Evolutionary conservation across 1,140 invertebrate genomes (phyloP).

Genomic region (Bombus terrestris): DNA sequence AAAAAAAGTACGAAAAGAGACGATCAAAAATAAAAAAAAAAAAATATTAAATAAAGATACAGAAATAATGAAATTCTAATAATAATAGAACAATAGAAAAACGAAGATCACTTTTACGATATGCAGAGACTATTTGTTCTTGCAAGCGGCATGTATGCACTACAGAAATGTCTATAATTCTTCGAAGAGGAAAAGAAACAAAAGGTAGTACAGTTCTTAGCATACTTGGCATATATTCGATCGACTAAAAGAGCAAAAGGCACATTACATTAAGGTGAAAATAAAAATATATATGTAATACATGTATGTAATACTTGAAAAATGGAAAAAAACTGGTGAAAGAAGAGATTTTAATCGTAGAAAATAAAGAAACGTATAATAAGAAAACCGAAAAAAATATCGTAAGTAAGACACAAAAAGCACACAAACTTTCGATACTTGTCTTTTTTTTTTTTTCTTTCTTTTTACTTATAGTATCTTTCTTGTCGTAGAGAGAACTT

Average conservation of each 20-base stretch:
- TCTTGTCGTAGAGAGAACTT: slow-evolving; percentile 59
- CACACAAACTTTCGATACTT: slow-evolving; percentile 60
- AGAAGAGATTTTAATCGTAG: slow-evolving; percentile 51
- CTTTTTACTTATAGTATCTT: background rate
- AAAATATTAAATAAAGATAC: background rate
- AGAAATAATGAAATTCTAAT: background rate
- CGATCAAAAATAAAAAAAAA: background rate
- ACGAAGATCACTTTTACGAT: slow-evolving; percentile 28
- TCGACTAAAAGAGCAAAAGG: slow-evolving; percentile 68
- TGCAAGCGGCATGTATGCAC: slow-evolving; percentile 60
- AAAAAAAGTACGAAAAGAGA: slow-evolving; percentile 15
- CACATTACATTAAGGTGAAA: slow-evolving; percentile 60
- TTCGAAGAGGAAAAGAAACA: slow-evolving; percentile 45
- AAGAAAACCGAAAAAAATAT: background rate
- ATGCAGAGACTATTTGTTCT: slow-evolving; percentile 54
- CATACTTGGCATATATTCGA: slow-evolving; percentile 64
- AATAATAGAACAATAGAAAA: slow-evolving; percentile 7
- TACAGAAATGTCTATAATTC: slow-evolving; percentile 52
- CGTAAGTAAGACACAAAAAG: slow-evolving; percentile 68
- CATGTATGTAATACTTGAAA: background rate
- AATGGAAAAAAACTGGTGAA: background rate
- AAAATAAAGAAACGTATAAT: background rate
- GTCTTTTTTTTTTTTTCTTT: background rate
- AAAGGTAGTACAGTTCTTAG: slow-evolving; percentile 55
- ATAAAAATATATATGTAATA: slow-evolving; percentile 7